Conservation (phyloP, 92 coral and sea anemone genomes). For the Scolanthus callimorphus region DNA sequence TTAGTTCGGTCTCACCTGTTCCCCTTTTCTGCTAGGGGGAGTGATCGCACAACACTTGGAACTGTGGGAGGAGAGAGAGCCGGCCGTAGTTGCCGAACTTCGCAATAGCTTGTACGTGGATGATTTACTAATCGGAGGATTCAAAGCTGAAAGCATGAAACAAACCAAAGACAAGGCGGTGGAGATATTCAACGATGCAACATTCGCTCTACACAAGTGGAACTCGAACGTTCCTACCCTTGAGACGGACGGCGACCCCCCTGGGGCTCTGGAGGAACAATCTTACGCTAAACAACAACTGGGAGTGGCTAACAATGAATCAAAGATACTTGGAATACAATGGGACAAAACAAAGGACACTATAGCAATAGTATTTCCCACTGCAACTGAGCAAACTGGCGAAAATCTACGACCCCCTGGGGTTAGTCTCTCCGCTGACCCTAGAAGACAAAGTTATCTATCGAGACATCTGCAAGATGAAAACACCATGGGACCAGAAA, state of each 20-base stretch:
- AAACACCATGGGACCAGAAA: constrained; percentile 14
- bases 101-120: constrained; percentile 38
- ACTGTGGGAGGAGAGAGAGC: constrained; percentile 17
- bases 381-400: constrained; percentile 19
- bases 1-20: constrained; percentile 33
- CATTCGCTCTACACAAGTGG: constrained; percentile 53
- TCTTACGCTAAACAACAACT: constrained; percentile 40
- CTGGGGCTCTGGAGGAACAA: neutral
- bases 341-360: constrained; percentile 38
- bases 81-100: constrained; percentile 19
- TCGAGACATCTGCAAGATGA: constrained; percentile 27
- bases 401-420: constrained; percentile 48
- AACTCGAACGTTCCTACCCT: constrained; percentile 29
- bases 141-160: constrained; percentile 14
- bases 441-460: constrained; percentile 34
- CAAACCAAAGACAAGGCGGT: constrained; percentile 26
- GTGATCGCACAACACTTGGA: constrained; percentile 37
- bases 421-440: constrained; percentile 23
- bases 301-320: constrained; percentile 16
- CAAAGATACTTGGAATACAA: constrained; percentile 26
- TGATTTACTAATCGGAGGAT: constrained; percentile 35
- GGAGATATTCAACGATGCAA: constrained; percentile 26
- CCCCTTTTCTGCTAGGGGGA: constrained; percentile 44
- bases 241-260: constrained; percentile 12
- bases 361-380: too few relatives aligned